phyloP scores from a whole-genome alignment of 2,888 invertebrate species.

The Oegoconia quadripuncta region DNA sequence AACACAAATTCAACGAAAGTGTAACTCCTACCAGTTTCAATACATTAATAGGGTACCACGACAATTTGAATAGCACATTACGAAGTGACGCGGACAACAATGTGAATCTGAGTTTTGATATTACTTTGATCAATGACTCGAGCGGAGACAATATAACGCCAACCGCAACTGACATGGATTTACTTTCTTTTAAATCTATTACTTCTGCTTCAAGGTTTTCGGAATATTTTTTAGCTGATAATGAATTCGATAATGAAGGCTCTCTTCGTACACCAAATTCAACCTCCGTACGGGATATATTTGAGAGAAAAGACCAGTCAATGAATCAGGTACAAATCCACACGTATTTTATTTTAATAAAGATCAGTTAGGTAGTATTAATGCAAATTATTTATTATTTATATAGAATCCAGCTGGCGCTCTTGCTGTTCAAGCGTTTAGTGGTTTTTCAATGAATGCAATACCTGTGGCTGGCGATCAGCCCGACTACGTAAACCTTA shows the following conservation, averaged over 20 bases:
- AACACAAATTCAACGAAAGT: conserved; percentile 20
- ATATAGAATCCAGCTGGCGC: conserved; percentile 38
- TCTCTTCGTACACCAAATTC: conserved; percentile 1
- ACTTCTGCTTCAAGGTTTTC: conserved; percentile 47
- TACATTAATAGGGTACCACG: conserved; percentile 31
- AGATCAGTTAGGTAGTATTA: conserved; percentile 34
- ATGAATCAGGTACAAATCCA: conserved; percentile 30
- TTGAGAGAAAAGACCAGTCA: conserved; percentile 48
- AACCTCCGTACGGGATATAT: conserved; percentile 48
- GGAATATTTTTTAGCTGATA: conserved; percentile 49
- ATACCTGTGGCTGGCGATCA: conserved; percentile 46
- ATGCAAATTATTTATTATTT: neutral
- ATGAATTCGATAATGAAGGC: conserved; percentile 22
- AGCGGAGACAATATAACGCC: conserved; percentile 29
- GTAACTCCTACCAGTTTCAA: conserved; percentile 33
- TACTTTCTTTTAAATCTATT: conserved; percentile 50
- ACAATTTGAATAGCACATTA: conserved; percentile 24
- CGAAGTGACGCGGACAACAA: conserved; percentile 31
- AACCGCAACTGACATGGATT: conserved; percentile 40
- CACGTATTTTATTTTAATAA: conserved; percentile 22
- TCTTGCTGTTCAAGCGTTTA: conserved; percentile 53
- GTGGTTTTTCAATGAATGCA: conserved; percentile 56
- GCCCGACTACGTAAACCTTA: conserved; percentile 46
- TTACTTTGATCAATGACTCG: conserved; percentile 30
- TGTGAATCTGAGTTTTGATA: conserved; percentile 36